Percentiles rank a stretch among this genome's conserved stretches.
Evolutionary conservation across 2,113 vertebrate genomes (phyloP).

Genomic region (Pao palembangensis): DNA sequence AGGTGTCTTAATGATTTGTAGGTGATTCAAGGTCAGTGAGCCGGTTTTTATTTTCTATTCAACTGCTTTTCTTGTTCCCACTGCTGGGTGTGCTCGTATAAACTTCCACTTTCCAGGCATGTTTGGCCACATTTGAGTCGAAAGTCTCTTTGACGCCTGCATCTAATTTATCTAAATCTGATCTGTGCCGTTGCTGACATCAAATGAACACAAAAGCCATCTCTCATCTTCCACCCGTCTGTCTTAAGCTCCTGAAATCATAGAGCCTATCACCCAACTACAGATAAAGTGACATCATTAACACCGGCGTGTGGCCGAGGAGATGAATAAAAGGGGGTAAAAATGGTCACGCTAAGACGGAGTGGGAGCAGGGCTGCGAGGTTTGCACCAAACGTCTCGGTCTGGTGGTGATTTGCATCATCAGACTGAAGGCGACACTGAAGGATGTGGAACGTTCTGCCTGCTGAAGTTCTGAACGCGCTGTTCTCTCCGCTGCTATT

Average conservation of each 20-base stretch:
- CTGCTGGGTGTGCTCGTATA: too few species aligned
- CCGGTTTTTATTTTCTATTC: too few species aligned
- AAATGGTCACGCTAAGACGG: neutral
- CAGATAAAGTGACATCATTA: conserved; percentile 11
- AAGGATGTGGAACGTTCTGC: neutral
- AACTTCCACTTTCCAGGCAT: too few species aligned
- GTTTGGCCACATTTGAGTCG: too few species aligned
- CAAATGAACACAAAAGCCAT: neutral
- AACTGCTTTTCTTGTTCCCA: too few species aligned
- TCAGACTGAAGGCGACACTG: neutral
- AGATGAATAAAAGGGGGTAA: neutral
- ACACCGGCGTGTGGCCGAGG: neutral
- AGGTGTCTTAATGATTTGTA: too few species aligned
- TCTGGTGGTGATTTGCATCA: too few species aligned
- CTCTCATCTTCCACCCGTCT: neutral
- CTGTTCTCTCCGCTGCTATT: neutral
- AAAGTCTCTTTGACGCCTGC: too few species aligned
- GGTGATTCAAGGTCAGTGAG: too few species aligned
- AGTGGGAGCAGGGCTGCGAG: neutral
- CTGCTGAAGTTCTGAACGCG: neutral
- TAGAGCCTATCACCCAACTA: conserved; percentile 1
- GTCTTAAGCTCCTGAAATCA: neutral
- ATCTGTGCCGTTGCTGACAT: too few species aligned
- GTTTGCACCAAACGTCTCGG: neutral
- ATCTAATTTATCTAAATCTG: too few species aligned